Base-by-base conservation (phyloP, 2,797 vertebrate genomes). In the Catamblyrhynchus diadema region DNA sequence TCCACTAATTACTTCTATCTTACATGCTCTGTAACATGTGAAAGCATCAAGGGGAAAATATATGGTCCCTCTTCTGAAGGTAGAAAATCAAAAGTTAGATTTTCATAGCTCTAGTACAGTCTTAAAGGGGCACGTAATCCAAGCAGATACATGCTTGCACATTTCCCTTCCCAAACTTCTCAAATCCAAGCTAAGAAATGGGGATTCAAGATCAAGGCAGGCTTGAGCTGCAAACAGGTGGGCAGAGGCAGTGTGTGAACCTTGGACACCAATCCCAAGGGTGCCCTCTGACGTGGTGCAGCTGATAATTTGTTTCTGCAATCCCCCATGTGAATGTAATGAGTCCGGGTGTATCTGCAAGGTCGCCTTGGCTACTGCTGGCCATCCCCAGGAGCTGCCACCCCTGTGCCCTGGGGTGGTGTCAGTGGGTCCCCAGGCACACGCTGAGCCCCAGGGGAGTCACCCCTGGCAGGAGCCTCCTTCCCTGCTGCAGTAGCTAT, bases 331-430 rank as follows among this genome's bases (percentile, higher is more conserved):
- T 14, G 18, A 44, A 23, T 3, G 6, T 7, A 56, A 10, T 0
- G 24, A 53, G 39, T 3, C 51, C 32, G 5, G 20, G 30, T 8
- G 6, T 0, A 3, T 6, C 39, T 62, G 48, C 3, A 2, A 41
- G 42, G 39, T 18, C 33, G 1, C 65, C 44, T 17, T 17, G 69
- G 86, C 70, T 18, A 4, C 72, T 23, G 47, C 65, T 56, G 57
- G 67, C 70, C 57, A 13, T 3, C 4, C 25, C 4, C 33, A 9
- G 9, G 33, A 33, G 61, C 53, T 4, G 13, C 6, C 21, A 22
- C 8, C 15, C 12, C 0, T 0, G 35, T 30, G 41, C 42, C 2
- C 28, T 0, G 1, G 35, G 27, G 32, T 10, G 0, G 5, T 2
- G 13, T 1, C 14, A 27, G 30, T 5, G 35, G 4, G 45, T 28